phyloP scores from a whole-genome alignment of 2,113 vertebrate genomes.

The Xerus inauris region DNA sequence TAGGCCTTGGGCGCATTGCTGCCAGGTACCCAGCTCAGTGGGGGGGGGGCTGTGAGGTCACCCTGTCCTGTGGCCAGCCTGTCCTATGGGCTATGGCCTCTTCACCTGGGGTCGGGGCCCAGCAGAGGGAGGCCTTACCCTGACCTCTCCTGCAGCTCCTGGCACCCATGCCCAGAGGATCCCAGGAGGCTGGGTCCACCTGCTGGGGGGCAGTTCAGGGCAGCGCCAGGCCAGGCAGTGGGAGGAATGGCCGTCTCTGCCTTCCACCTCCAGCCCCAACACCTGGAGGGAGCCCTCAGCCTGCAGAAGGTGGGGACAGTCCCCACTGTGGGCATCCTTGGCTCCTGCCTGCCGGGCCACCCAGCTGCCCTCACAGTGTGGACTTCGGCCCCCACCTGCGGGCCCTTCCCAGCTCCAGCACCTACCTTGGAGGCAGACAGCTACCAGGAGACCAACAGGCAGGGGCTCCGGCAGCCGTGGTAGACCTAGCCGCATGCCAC shows the following conservation, averaged over 20 bases:
- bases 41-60: accelerated
- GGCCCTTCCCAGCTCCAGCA: too few species aligned
- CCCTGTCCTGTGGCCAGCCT: background rate
- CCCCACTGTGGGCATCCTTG: accelerated
- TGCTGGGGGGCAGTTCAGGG: background rate
- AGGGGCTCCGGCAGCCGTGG: background rate
- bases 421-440: background rate
- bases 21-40: too few species aligned
- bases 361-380: background rate
- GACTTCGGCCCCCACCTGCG: background rate
- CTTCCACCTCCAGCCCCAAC: background rate
- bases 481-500: too few species aligned
- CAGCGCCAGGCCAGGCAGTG: accelerated
- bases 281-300: background rate
- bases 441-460: background rate
- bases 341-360: background rate
- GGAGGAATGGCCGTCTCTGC: too few species aligned
- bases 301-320: too few species aligned
- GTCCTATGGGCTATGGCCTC: accelerated
- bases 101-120: background rate
- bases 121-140: too few species aligned
- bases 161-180: background rate
- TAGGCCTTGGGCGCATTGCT: background rate
- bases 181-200: background rate
- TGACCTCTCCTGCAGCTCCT: too few species aligned